phyloP scores from a whole-genome alignment of 2,113 vertebrate genomes.

The Hiodon tergisus region DNA sequence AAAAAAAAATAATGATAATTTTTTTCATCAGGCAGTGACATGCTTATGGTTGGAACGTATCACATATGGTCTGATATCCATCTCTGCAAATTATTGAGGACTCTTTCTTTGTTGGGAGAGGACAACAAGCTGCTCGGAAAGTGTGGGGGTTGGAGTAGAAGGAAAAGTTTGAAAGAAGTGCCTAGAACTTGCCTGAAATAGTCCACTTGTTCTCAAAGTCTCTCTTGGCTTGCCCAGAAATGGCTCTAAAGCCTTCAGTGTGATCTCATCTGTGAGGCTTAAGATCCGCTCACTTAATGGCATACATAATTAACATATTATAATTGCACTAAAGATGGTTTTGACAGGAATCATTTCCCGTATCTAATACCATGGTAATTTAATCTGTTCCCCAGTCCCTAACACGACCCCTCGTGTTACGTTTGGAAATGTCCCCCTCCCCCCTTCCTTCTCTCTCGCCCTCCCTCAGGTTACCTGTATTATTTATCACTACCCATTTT shows the following conservation, averaged over 20 bases:
- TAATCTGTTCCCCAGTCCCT: conserved; percentile 87
- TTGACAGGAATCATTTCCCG: conserved; percentile 97
- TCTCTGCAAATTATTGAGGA: conserved; percentile 41
- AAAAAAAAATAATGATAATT: conserved; percentile 25
- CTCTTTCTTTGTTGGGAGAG: conserved; percentile 36
- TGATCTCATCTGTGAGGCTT: conserved; percentile 88
- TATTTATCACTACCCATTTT: conserved; percentile 3
- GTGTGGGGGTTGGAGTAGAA: conserved; percentile 25
- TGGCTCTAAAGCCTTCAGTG: conserved; percentile 65
- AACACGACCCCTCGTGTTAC: conserved; percentile 79
- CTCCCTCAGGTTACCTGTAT: not conserved
- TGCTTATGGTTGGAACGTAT: not conserved
- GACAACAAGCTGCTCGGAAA: conserved; percentile 36
- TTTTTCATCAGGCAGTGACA: too few relatives aligned
- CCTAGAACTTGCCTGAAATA: not conserved
- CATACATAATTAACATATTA: conserved; percentile 98
- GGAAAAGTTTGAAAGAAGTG: conserved; percentile 49
- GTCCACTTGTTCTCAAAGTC: conserved; percentile 23
- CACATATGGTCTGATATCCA: conserved; percentile 45
- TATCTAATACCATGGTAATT: conserved; percentile 89
- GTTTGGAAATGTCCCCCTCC: conserved; percentile 56
- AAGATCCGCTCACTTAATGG: conserved; percentile 98
- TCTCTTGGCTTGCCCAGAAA: conserved; percentile 48
- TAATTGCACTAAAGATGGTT: conserved; percentile 93
- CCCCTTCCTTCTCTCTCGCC: conserved; percentile 21